Conservation (phyloP, 2,888 invertebrate species). For the Drosophila kanekoi region DNA sequence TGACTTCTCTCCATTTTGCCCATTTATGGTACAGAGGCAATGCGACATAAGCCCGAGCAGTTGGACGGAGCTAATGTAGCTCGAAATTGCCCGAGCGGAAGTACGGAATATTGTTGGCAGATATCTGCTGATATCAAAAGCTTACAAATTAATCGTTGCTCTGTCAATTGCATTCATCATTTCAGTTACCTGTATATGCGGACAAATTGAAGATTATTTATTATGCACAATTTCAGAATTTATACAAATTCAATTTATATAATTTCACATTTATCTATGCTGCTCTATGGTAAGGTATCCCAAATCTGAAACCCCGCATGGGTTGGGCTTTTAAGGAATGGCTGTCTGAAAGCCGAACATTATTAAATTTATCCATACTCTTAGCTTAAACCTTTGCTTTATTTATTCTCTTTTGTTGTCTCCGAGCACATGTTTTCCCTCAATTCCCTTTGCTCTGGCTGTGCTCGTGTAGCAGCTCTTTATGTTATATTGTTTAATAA, state of each 20-base stretch:
- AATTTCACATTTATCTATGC: neutral
- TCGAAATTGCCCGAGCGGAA: constrained; percentile 22
- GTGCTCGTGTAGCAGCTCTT: constrained; percentile 12
- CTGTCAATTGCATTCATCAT: constrained; percentile 33
- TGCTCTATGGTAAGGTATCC: neutral
- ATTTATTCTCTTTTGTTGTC: constrained; percentile 15
- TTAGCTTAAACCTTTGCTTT: neutral
- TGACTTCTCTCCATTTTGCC: constrained; percentile 6
- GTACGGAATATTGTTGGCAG: constrained; percentile 11
- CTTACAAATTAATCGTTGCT: constrained; percentile 39
- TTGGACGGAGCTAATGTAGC: constrained; percentile 22
- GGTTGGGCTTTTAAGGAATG: neutral
- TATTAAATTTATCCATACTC: neutral
- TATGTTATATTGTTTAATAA: constrained; percentile 38
- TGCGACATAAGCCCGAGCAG: constrained; percentile 32
- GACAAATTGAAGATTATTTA: constrained; percentile 3
- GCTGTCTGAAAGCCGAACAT: neutral
- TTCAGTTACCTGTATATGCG: constrained; percentile 10
- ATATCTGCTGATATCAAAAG: constrained; percentile 18
- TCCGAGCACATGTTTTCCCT: neutral
- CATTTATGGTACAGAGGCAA: constrained; percentile 22
- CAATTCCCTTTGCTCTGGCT: constrained; percentile 21
- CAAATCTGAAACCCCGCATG: neutral
- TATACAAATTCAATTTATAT: too few species aligned
- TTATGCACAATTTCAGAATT: neutral